Evolutionary conservation across 2,888 invertebrate species (phyloP), one percentile per base, ranked within the genome.

Genomic region (Sminthurides aquaticus): DNA sequence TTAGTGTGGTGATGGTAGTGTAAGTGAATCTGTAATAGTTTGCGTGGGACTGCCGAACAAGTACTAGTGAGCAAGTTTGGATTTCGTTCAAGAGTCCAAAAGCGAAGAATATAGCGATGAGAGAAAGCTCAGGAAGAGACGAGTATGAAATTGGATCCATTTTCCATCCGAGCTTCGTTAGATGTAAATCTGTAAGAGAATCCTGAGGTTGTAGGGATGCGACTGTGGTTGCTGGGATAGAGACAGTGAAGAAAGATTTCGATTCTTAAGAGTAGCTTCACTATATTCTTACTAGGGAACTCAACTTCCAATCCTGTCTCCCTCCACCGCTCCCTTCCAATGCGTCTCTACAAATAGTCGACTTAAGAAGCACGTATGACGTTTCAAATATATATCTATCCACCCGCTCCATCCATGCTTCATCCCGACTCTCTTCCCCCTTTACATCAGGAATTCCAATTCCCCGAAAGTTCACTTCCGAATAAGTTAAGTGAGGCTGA

Each of bases 121-220:
- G 43, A 34, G 43, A 34, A 34, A 34, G 43, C 5, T 5, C 8
- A 34, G 43, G 8, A 34, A 5, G 43, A 34, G 8, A 34, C 5
- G 43, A 34, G 43, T 34, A 34, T 65, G 65, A 61, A 65, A 65
- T 65, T 65, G 65, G 61, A 65, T 61, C 60, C 49, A 26, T 43
- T 43, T 29, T 58, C 29, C 43, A 34, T 34, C 43, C 43, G 8
- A 15, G 5, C 43, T 34, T 34, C 43, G 43, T 34, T 34, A 34
- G 43, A 34, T 34, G 43, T 34, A 34, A 34, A 34, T 34, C 43
- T 34, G 43, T 34, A 34, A 34, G 43, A 34, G 15, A 15, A 34
- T 5, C n/a, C n/a, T n/a, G n/a, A n/a, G n/a, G n/a, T n/a, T n/a
- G n/a, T n/a, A n/a, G n/a, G n/a, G n/a, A n/a, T n/a, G n/a, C n/a